These are phyloP conservation scores for Pluvialis apricaria DNA, from an alignment of 2,113 vertebrate species.

Conservation along the genomic window DNA sequence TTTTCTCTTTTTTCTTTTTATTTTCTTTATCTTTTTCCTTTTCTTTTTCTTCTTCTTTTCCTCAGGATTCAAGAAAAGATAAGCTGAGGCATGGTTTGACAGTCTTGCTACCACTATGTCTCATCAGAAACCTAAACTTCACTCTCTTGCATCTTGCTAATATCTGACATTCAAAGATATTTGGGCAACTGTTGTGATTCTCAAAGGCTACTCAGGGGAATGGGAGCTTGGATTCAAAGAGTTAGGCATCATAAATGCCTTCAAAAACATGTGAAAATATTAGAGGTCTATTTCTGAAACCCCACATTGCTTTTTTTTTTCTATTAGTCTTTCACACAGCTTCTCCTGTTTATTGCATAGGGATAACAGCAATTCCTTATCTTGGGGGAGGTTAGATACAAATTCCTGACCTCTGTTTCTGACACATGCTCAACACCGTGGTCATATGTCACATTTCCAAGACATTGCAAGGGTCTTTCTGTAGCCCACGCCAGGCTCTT, in stretches of 20 bases:
- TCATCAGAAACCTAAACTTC: background rate
- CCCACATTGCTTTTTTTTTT: background rate
- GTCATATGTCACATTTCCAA: background rate
- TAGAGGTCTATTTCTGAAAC: background rate
- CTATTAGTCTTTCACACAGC: background rate
- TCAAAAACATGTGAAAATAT: background rate
- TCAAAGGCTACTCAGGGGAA: background rate
- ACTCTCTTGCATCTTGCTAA: background rate
- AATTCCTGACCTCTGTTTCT: background rate
- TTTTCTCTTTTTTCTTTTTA: accelerated
- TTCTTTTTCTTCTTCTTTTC: background rate
- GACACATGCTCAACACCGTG: background rate
- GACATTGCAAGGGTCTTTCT: background rate
- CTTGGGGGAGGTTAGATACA: too few relatives aligned
- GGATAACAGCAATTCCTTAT: background rate
- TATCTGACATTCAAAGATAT: background rate
- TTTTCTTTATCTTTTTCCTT: accelerated
- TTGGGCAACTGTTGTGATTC: background rate
- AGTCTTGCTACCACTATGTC: background rate
- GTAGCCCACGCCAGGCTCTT: background rate
- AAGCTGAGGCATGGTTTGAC: background rate
- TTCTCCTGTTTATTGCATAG: background rate
- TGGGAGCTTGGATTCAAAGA: background rate
- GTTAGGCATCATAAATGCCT: background rate
- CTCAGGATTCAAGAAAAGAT: background rate